Conservation (phyloP, 2,888 invertebrate species). For the Cephus runcator region DNA sequence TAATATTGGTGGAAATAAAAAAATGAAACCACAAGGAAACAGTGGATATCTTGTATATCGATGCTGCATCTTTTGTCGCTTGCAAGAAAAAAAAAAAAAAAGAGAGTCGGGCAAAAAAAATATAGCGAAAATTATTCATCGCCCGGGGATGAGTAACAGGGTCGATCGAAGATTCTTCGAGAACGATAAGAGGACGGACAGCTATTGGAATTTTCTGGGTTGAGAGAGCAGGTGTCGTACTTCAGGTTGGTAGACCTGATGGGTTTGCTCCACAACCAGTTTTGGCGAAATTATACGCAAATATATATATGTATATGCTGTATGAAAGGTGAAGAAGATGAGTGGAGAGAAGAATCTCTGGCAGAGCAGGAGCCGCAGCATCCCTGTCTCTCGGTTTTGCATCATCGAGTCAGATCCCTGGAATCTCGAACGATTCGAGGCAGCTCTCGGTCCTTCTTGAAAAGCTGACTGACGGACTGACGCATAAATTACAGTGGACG, state of each 20-base stretch:
- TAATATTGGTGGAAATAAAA: not conserved
- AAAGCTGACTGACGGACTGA: constrained; percentile 2
- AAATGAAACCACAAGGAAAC: constrained; percentile 12
- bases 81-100: constrained; percentile 34
- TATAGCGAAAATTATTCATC: not conserved
- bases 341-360: not conserved
- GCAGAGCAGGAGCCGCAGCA: not conserved
- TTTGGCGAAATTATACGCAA: not conserved
- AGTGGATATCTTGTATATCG: constrained; percentile 43
- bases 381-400: not conserved
- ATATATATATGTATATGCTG: not conserved
- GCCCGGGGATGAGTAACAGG: not conserved
- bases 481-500: constrained; percentile 1
- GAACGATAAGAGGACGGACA: constrained; percentile 37
- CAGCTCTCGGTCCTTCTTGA: not conserved
- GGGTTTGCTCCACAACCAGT: constrained; percentile 2
- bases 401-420: not conserved
- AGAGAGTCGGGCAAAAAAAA: constrained; percentile 16
- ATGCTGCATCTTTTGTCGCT: not conserved
- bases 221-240: constrained; percentile 43
- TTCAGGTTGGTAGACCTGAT: not conserved
- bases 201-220: constrained; percentile 38
- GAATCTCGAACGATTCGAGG: not conserved
- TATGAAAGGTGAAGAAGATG: not conserved
- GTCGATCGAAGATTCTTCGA: not conserved